Conservation (phyloP, 2,113 vertebrate species). For the Clarias batrachus region DNA sequence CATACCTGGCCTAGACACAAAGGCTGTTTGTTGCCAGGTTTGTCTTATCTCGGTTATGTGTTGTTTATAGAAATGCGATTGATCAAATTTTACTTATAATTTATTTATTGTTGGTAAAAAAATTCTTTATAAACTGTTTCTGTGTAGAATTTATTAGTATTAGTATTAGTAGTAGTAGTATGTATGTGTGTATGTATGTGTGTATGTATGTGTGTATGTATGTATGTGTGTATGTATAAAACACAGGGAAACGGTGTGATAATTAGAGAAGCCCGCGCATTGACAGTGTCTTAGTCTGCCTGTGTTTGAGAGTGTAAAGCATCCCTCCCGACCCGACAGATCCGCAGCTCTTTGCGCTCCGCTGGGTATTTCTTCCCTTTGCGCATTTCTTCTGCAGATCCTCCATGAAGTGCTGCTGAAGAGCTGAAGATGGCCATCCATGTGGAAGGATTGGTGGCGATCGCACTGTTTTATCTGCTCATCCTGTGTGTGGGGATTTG, state of each 20-base stretch:
- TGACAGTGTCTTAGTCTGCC: neutral
- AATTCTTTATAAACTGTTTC: no score
- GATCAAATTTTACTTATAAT: neutral
- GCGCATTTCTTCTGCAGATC: conserved; percentile 74
- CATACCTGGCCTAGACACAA: no score
- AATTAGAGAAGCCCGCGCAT: no score
- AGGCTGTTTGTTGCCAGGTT: neutral
- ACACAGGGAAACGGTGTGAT: neutral
- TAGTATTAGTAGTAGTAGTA: neutral
- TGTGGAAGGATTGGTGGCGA: conserved; percentile 88
- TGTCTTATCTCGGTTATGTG: neutral
- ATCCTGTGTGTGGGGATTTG: conserved; percentile 94
- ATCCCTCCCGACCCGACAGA: neutral
- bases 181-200: no score
- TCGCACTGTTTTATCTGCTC: conserved; percentile 89
- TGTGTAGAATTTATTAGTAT: neutral
- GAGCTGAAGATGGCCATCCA: conserved; percentile 82
- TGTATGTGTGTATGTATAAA: neutral
- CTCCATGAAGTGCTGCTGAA: conserved; percentile 54
- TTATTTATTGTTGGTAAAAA: neutral
- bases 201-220: no score
- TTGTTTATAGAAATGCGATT: neutral
- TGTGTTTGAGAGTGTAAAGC: neutral
- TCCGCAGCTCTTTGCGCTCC: neutral
- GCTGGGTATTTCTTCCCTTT: conserved; percentile 49